A percentile compares a stretch with the other conserved stretches of the same genome.
These are phyloP conservation scores for Phalacrocorax aristotelis DNA, from an alignment of 2,113 vertebrate species.

Conservation along the genomic window DNA sequence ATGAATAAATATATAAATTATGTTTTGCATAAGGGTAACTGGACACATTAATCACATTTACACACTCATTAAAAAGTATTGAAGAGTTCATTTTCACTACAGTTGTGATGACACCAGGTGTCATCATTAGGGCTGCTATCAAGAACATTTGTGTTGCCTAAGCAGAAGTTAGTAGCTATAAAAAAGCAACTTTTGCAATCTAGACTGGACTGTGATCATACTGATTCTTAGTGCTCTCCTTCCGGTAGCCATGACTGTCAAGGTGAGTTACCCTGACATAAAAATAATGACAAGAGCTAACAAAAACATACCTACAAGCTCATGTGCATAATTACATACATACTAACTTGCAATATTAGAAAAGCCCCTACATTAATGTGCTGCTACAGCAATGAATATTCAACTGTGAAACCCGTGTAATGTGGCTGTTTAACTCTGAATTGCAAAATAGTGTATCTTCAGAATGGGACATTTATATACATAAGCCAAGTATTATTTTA, in stretches of 20 bases:
- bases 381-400: not conserved
- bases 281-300: not conserved
- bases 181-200: not conserved
- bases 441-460: not conserved
- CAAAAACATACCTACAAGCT: not conserved
- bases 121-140: not conserved
- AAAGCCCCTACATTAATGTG: not conserved
- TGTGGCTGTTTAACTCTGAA: not conserved
- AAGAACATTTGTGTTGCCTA: not conserved
- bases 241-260: not conserved
- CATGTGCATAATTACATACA: rapidly evolving
- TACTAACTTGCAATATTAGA: not conserved
- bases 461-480: not conserved
- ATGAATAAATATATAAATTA: not conserved
- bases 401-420: not conserved
- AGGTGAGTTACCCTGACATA: not conserved
- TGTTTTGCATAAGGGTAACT: not conserved
- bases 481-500: not conserved
- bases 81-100: not conserved
- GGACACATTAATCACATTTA: not conserved
- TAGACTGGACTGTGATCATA: not conserved
- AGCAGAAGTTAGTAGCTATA: not conserved
- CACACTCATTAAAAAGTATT: not conserved
- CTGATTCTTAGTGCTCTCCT: not conserved
- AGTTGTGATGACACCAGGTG: not conserved